Conservation (phyloP, 2,113 vertebrate species). For the Prunella fulvescens region DNA sequence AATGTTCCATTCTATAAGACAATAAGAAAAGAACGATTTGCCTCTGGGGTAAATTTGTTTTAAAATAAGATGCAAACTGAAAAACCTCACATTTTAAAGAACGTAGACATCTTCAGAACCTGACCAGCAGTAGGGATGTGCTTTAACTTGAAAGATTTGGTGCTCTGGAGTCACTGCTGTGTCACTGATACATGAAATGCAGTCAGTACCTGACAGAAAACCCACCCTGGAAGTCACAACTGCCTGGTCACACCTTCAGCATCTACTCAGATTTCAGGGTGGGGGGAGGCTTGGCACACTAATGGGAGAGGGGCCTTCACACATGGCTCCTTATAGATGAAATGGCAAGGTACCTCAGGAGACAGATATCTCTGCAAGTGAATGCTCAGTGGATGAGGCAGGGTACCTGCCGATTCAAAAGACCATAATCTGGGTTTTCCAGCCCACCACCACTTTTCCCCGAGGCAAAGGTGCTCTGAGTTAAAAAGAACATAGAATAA, state of each 20-base stretch:
- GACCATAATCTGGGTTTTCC: neutral
- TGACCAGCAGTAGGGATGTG: neutral
- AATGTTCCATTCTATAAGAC: neutral
- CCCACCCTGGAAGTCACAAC: neutral
- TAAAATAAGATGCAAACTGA: neutral
- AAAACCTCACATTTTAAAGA: neutral
- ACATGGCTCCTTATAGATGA: neutral
- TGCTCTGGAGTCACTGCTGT: neutral
- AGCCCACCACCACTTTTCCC: neutral
- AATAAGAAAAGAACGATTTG: neutral
- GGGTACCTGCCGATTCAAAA: neutral
- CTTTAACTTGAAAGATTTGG: neutral
- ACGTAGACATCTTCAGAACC: neutral
- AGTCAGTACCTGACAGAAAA: neutral
- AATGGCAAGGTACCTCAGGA: neutral
- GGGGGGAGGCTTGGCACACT: neutral
- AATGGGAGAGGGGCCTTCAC: neutral
- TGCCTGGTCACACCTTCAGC: neutral
- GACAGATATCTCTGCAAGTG: neutral
- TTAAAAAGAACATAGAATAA: neutral
- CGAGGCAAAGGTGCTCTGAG: neutral
- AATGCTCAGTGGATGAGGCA: rapidly evolving
- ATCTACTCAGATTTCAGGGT: neutral
- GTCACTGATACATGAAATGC: neutral
- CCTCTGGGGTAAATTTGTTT: neutral